Evolutionary conservation across 1,140 invertebrate genomes (phyloP), one percentile per base, ranked within the genome.

Genomic region (Cydia fagiglandana): DNA sequence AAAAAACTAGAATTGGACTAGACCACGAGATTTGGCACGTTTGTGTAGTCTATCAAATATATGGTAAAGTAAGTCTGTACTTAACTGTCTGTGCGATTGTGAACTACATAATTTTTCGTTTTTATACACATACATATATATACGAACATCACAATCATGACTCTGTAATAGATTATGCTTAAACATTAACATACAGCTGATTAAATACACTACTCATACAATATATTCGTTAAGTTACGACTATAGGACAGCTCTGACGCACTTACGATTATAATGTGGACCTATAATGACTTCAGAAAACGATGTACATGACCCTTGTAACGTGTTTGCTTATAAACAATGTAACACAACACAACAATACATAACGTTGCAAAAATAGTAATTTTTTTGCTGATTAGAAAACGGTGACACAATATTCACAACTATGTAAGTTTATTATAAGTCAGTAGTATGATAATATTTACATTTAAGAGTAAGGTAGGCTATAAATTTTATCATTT

Each of bases 141-240:
- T 15, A 47, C 45, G 45, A 3, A 47, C 45, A 13, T 20, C 56
- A 61, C 4, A 24, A 30, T 30, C 30, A 61, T 61, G n/a, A 38
- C 34, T 41, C 66, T 0, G n/a, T 45, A n/a, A 38, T 41, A 34
- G 15, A 34, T 41, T 61, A 41, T 70, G 64, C 9, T 64, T 12
- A 64, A 10, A 12, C 66, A 70, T 70, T 70, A 70, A 38, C 30
- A 70, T 70, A 20, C 66, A 70, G n/a, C 66, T 70, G 66, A 38
- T 70, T 70, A 70, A 70, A 70, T 70, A 41, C 17, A 45, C 45
- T 38, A 41, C 66, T 45, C n/a, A 17, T 34, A 70, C 66, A 70
- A 70, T 70, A 34, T 38, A 38, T 45, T 70, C 66, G n/a, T 70
- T 70, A 70, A 70, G 66, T 70, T 41, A 70, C 17, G 30, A 38